phyloP scores from a whole-genome alignment of 2,113 vertebrate species.

The Oceanites oceanicus region DNA sequence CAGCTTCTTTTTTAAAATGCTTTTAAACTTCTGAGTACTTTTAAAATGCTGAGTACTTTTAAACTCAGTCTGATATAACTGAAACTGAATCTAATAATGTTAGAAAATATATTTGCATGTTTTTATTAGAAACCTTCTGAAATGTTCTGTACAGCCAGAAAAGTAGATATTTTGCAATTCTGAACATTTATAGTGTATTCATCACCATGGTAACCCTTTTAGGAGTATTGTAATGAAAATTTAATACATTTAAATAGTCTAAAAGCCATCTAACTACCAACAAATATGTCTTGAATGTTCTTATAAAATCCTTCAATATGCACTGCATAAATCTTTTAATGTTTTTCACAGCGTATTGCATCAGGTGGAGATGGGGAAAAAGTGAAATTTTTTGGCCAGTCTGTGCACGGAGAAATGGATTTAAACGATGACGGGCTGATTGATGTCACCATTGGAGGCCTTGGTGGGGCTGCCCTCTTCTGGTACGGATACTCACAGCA shows the following conservation, averaged over 20 bases:
- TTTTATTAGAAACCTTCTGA: neutral
- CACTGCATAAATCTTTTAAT: neutral
- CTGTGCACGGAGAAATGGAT: conserved; percentile 95
- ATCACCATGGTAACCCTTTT: neutral
- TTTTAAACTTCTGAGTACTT: neutral
- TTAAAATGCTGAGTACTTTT: too few relatives aligned
- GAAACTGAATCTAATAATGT: neutral
- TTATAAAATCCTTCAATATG: neutral
- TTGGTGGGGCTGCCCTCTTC: conserved; percentile 93
- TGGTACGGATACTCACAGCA: conserved; percentile 79
- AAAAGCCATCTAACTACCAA: neutral
- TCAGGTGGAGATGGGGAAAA: conserved; percentile 90
- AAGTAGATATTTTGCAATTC: neutral
- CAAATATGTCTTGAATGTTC: neutral
- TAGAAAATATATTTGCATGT: neutral
- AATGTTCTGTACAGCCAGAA: neutral
- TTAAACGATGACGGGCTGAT: conserved; percentile 91
- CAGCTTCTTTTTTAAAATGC: neutral
- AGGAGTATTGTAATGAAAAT: neutral
- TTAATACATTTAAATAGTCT: neutral
- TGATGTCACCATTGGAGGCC: conserved; percentile 93
- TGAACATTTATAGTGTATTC: neutral
- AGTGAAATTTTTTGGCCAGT: conserved; percentile 96
- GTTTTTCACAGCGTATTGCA: conserved; percentile 82
- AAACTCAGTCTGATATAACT: neutral